These are phyloP conservation scores for Bufo bufo DNA, from an alignment of 2,113 vertebrate species.

Conservation along the genomic window DNA sequence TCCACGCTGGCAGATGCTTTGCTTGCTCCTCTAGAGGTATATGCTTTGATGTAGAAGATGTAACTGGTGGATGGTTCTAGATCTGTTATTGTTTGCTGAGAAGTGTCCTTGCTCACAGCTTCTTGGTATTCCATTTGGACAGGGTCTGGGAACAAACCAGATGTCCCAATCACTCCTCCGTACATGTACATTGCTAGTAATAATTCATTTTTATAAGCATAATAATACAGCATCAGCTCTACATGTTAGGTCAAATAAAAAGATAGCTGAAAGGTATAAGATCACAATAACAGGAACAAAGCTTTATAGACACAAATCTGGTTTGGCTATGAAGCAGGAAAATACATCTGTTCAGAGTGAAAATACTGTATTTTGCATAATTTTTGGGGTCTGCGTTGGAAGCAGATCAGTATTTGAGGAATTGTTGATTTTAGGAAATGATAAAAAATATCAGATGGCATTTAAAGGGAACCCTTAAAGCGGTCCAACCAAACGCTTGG, in stretches of 20 bases:
- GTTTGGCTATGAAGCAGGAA: neutral
- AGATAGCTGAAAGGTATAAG: too few relatives aligned
- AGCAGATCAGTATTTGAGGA: neutral
- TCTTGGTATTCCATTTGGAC: conserved; percentile 95
- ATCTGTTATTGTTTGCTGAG: conserved; percentile 91
- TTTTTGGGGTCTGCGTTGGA: too few relatives aligned
- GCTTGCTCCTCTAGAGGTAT: conserved; percentile 93
- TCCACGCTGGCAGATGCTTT: conserved; percentile 82
- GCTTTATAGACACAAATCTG: too few relatives aligned
- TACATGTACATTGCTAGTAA: too few relatives aligned
- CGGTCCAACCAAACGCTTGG: too few relatives aligned
- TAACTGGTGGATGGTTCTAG: conserved; percentile 94
- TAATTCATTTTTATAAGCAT: too few relatives aligned
- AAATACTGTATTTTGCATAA: neutral
- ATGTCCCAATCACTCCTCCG: neutral
- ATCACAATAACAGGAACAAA: too few relatives aligned
- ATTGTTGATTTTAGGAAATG: neutral
- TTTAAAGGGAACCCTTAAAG: neutral
- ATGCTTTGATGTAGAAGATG: conserved; percentile 96
- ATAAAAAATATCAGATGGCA: neutral
- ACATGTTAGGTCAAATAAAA: too few relatives aligned
- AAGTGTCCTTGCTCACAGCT: conserved; percentile 92
- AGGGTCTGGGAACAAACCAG: conserved; percentile 75
- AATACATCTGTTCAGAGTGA: neutral
- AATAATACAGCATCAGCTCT: too few relatives aligned